Base-by-base conservation (phyloP, 92 coral and sea anemone genomes). In the Epizoanthus fatuus region DNA sequence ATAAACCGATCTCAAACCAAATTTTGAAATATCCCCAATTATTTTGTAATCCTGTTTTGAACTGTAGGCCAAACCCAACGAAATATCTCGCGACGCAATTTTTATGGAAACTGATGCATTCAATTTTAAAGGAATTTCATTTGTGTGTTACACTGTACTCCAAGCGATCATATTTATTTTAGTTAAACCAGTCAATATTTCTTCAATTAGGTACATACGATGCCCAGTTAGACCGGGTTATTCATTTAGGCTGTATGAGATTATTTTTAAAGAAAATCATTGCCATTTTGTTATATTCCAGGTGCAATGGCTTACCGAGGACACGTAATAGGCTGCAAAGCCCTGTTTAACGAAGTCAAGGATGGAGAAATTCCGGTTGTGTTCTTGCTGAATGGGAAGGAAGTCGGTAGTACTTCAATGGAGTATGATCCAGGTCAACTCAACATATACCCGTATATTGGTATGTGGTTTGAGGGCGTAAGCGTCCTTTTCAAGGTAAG, bases 261-360 rank as follows among this genome's bases (percentile, higher is more conserved):
- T 29, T 29, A 29, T 29, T 29, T 29, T 29, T 29, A 84, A 11
- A 77, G 77, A 57, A 29, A 29, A 29, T 29, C 35, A 29, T 29
- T 29, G 1, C 35, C 0, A 29, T 29, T 29, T 29, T 29, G n/a
- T n/a, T n/a, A n/a, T n/a, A 29, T 29, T 29, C 32, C 20, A 86
- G 90, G 62, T 51, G 80, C 79, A 11, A 77, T 86, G 90, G 90
- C 90, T 3, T 67, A 77, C 16, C 78, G 88, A 2, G 88, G 88
- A 59, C 56, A 84, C 73, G 81, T 84, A 15, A 65, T 84, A 7
- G 85, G 80, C 62, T 78, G 90, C 39, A 69, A 57, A 79, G 68
- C 67, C 29, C 20, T 40, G 11, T 86, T 52, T 39, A 74, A 47
- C 19, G 52, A 79, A 19, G 37, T 20, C 9, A 22, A 37, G 6